Evolutionary conservation across 1,140 invertebrate species (phyloP).

Genomic region (Bicyclus anynana): DNA sequence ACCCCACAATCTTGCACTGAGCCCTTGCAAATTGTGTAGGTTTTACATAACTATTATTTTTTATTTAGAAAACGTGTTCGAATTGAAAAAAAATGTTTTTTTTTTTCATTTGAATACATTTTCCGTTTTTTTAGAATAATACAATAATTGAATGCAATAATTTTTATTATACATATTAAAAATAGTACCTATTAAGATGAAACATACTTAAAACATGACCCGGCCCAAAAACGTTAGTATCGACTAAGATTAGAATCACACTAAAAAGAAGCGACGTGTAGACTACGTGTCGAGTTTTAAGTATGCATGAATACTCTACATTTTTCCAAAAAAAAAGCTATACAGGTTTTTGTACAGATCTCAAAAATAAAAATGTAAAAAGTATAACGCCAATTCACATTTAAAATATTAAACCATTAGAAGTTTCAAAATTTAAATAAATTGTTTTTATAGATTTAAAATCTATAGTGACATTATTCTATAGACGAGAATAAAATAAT

Average conservation of each 20-base stretch:
- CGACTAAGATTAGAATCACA: too few relatives aligned
- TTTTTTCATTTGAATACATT: constrained; percentile 21
- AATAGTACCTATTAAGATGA: constrained; percentile 17
- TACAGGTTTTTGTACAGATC: constrained; percentile 48
- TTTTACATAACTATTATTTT: constrained; percentile 31
- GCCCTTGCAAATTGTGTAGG: constrained; percentile 57
- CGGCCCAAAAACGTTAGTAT: too few relatives aligned
- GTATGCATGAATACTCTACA: background rate
- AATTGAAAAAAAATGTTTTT: constrained; percentile 6
- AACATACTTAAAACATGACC: too few relatives aligned
- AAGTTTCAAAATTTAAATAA: constrained; percentile 43
- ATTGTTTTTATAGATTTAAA: constrained; percentile 42
- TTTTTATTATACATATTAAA: constrained; percentile 32
- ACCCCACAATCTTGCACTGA: constrained; percentile 51
- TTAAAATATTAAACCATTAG: constrained; percentile 35
- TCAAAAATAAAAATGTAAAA: constrained; percentile 24
- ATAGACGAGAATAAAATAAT: constrained; percentile 40
- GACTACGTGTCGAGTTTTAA: too few relatives aligned
- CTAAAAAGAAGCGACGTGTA: too few relatives aligned
- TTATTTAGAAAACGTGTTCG: constrained; percentile 16
- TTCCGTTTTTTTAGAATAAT: constrained; percentile 10
- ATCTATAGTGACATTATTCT: constrained; percentile 55
- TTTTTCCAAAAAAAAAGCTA: constrained; percentile 28
- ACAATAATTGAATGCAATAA: constrained; percentile 48
- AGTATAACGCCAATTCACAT: constrained; percentile 25